phyloP scores from a whole-genome alignment of 2,888 invertebrate genomes.

The Ochropleura plecta region DNA sequence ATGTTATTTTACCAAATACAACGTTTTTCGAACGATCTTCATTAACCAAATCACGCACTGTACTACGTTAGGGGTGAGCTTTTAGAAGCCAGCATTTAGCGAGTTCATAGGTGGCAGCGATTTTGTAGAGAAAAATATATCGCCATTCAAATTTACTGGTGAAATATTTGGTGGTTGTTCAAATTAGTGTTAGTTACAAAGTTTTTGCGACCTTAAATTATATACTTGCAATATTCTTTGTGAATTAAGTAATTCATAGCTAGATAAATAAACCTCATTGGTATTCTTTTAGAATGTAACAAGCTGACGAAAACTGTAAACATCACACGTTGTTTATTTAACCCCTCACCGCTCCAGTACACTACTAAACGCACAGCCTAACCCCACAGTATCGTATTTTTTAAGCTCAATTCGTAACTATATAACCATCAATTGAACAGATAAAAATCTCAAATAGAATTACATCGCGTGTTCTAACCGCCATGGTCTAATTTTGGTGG shows the following conservation, averaged over 20 bases:
- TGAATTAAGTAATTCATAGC: not conserved
- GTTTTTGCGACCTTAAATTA: not conserved
- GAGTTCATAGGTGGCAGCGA: constrained; percentile 36
- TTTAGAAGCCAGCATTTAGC: constrained; percentile 32
- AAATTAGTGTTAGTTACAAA: not conserved
- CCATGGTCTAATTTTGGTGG: constrained; percentile 81
- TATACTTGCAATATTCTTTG: too few species aligned
- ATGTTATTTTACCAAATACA: constrained; percentile 79
- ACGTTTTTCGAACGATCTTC: constrained; percentile 79
- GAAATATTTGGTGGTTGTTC: not conserved
- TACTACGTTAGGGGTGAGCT: constrained; percentile 37
- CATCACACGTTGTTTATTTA: constrained; percentile 21
- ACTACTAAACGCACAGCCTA: constrained; percentile 58
- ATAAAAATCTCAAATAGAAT: constrained; percentile 84
- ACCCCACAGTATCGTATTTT: constrained; percentile 78
- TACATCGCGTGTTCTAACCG: constrained; percentile 84
- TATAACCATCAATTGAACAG: constrained; percentile 88
- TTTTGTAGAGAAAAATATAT: not conserved
- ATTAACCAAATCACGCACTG: constrained; percentile 79
- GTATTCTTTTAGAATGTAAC: not conserved
- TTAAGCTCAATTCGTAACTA: constrained; percentile 83
- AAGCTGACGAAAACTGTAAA: not conserved
- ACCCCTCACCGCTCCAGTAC: constrained; percentile 40
- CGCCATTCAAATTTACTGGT: not conserved
- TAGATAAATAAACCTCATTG: not conserved